Evolutionary conservation across 2,113 vertebrate genomes (phyloP).

Genomic region (Tor tambroides): DNA sequence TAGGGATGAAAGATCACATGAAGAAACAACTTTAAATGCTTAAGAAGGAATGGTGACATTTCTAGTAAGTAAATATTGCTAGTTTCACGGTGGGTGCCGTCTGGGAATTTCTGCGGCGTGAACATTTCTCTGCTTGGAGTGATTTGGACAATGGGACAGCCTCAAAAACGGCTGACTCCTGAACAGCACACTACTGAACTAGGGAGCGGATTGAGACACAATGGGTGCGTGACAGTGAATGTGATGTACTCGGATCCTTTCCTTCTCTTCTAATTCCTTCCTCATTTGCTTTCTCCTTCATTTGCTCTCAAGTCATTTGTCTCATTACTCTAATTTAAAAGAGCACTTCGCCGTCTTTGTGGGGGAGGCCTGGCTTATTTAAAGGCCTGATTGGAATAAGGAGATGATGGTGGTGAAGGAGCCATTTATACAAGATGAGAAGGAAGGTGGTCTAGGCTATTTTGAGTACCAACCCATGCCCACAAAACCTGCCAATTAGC

Average conservation of each 20-base stretch:
- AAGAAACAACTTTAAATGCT: not conserved
- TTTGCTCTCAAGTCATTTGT: constrained; percentile 48
- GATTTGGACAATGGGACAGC: not conserved
- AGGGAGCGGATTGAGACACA: not conserved
- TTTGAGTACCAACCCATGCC: constrained; percentile 55
- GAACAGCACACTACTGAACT: not conserved
- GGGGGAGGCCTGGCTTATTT: constrained; percentile 51
- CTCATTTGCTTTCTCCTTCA: constrained; percentile 24
- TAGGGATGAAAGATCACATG: not conserved
- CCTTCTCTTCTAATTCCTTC: not conserved
- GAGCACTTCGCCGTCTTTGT: constrained; percentile 55
- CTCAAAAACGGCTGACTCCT: not conserved
- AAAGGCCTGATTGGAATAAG: constrained; percentile 60
- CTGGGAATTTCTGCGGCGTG: not conserved
- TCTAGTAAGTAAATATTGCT: not conserved
- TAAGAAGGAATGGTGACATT: not conserved
- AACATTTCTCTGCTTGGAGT: not conserved
- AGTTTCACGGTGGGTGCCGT: not conserved
- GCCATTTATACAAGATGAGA: constrained; percentile 49
- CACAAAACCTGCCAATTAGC: constrained; percentile 61
- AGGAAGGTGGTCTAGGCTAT: constrained; percentile 47
- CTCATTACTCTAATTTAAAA: constrained; percentile 58
- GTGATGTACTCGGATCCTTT: not conserved
- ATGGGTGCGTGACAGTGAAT: not conserved
- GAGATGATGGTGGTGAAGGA: constrained; percentile 57